Evolutionary conservation across 2,888 invertebrate species (phyloP).

Genomic region (Muscina levida): DNA sequence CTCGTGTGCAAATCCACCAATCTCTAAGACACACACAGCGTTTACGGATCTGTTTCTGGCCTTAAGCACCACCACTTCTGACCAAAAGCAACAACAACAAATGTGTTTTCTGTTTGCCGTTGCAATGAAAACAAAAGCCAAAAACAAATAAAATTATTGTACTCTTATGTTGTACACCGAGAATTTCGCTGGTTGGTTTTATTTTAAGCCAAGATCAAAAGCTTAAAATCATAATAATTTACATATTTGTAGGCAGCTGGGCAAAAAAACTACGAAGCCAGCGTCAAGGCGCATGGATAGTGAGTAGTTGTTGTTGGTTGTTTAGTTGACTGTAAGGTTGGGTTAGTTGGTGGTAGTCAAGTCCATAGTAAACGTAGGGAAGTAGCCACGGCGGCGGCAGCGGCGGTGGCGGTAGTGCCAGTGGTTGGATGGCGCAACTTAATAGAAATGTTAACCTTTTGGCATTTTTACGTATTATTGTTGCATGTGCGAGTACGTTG

Average conservation of each 20-base stretch:
- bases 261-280: not conserved
- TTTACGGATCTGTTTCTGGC: slow-evolving; percentile 40
- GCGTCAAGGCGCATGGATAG: not conserved
- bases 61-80: slow-evolving; percentile 52
- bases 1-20: not conserved
- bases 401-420: not conserved
- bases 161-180: not conserved
- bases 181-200: not conserved
- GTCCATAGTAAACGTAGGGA: not conserved
- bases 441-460: slow-evolving; percentile 77
- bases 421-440: slow-evolving; percentile 55
- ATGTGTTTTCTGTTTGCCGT: no score
- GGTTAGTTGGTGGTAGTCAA: not conserved
- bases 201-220: slow-evolving; percentile 63
- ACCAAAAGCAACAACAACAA: slow-evolving; percentile 27
- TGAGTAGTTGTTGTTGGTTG: not conserved
- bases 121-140: slow-evolving; percentile 29
- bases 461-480: slow-evolving; percentile 58
- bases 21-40: slow-evolving; percentile 58
- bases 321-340: no score
- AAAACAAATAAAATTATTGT: slow-evolving; percentile 62
- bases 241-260: slow-evolving; percentile 65
- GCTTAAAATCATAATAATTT: slow-evolving; percentile 66
- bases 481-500: slow-evolving; percentile 38
- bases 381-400: not conserved